Percentiles rank a stretch among this genome's conserved stretches.
Conservation (phyloP, 1,140 invertebrate genomes). For the Aphaenogaster ashmeadi region DNA sequence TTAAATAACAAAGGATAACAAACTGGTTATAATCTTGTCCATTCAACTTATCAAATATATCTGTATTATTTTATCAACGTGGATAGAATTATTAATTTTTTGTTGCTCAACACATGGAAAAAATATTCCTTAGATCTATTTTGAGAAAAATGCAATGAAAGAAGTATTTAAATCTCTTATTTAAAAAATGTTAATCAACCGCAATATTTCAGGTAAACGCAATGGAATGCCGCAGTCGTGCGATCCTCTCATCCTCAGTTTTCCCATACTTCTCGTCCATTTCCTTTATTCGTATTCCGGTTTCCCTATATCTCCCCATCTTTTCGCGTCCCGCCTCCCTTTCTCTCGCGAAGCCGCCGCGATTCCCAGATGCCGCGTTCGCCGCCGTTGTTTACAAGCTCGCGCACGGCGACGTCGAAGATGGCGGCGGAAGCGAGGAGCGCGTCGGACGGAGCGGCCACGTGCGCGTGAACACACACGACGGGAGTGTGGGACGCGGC, state of each 20-base stretch:
- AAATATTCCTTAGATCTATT: too few relatives aligned
- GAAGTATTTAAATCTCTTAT: background rate
- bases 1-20: too few relatives aligned
- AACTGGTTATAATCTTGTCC: too few relatives aligned
- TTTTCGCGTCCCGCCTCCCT: background rate
- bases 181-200: background rate
- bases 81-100: too few relatives aligned
- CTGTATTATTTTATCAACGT: too few relatives aligned
- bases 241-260: background rate
- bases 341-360: too few relatives aligned
- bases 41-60: too few relatives aligned
- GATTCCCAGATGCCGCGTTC: background rate
- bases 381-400: conserved; percentile 46
- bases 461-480: conserved; percentile 36
- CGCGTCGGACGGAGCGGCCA: conserved; percentile 22
- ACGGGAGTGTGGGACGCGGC: conserved; percentile 2
- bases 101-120: too few relatives aligned
- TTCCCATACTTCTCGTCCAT: background rate
- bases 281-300: background rate
- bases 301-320: background rate
- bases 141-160: too few relatives aligned
- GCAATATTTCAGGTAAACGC: background rate
- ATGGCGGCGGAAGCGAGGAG: conserved; percentile 32
- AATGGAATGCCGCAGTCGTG: background rate
- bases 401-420: conserved; percentile 17